These are phyloP conservation scores for Brachypodius melanocephalos DNA, from an alignment of 2,113 vertebrate genomes.

Conservation along the genomic window DNA sequence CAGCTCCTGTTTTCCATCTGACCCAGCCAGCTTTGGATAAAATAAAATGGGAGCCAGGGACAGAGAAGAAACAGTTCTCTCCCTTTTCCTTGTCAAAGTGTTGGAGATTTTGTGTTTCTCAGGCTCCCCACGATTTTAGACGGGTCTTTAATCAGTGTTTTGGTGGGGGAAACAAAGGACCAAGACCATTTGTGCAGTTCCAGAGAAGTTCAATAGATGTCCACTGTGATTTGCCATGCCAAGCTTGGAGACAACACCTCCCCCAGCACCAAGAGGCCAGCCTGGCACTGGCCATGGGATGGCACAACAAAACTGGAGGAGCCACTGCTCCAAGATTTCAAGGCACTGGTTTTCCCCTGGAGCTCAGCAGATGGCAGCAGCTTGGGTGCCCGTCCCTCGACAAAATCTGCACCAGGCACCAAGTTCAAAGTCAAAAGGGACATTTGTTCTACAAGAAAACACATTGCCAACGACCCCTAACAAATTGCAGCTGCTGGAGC, in stretches of 20 bases:
- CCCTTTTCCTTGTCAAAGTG: neutral
- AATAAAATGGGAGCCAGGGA: neutral
- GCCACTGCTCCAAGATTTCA: fast-evolving
- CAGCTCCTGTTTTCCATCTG: neutral
- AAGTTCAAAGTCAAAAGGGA: slow-evolving; percentile 42
- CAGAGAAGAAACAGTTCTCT: neutral
- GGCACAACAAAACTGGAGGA: fast-evolving
- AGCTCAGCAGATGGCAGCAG: slow-evolving; percentile 10
- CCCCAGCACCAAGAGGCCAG: neutral
- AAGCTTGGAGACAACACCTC: neutral
- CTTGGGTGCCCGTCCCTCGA: neutral
- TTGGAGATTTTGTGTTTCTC: neutral
- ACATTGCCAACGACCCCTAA: slow-evolving; percentile 3
- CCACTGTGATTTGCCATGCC: fast-evolving
- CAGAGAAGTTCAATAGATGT: fast-evolving
- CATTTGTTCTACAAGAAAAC: slow-evolving; percentile 31
- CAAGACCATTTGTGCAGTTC: neutral
- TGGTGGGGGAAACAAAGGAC: neutral
- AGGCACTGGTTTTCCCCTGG: neutral
- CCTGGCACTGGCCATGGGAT: neutral
- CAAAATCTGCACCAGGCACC: neutral
- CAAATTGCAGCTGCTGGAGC: neutral
- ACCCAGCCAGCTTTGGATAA: neutral
- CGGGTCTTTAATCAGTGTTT: neutral
- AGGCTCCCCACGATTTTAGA: neutral